Evolutionary conservation across 2,888 invertebrate genomes (phyloP).

Genomic region (Cosmopolites sordidus): DNA sequence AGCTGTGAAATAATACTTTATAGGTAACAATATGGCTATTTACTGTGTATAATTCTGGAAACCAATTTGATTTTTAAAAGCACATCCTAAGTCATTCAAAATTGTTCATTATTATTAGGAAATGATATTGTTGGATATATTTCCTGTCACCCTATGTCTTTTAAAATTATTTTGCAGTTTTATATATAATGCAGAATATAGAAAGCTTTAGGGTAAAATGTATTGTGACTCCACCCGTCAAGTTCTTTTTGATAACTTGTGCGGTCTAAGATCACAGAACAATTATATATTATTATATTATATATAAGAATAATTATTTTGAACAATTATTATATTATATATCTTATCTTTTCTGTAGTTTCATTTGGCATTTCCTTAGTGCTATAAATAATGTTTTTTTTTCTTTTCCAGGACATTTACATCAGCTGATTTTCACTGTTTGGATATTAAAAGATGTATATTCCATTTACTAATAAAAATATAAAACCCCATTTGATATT

Average conservation of each 20-base stretch:
- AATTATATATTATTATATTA: conserved; percentile 15
- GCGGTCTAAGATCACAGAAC: conserved; percentile 34
- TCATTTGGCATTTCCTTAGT: not conserved
- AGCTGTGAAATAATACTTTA: too few relatives aligned
- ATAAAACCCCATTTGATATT: conserved; percentile 25
- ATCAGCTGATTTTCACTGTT: conserved; percentile 20
- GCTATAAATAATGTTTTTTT: conserved; percentile 7
- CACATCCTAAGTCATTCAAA: too few relatives aligned
- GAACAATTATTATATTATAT: too few relatives aligned
- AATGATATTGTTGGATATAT: too few relatives aligned
- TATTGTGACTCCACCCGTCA: conserved; percentile 32
- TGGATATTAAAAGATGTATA: conserved; percentile 25
- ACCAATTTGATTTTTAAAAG: too few relatives aligned
- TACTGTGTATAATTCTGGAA: too few relatives aligned
- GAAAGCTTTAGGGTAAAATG: conserved; percentile 27
- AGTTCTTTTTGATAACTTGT: conserved; percentile 19
- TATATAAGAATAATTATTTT: not conserved
- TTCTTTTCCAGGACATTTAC: conserved; percentile 32
- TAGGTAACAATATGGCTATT: too few relatives aligned
- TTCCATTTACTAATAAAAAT: conserved; percentile 29
- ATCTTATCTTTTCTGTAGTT: too few relatives aligned
- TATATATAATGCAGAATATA: conserved; percentile 18
- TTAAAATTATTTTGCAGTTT: too few relatives aligned
- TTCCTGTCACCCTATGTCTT: too few relatives aligned
- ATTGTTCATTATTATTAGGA: too few relatives aligned